Base-by-base conservation (phyloP, 30 jellyfish, hydroid and myxozoan species). In the Cassiopea andromeda region DNA sequence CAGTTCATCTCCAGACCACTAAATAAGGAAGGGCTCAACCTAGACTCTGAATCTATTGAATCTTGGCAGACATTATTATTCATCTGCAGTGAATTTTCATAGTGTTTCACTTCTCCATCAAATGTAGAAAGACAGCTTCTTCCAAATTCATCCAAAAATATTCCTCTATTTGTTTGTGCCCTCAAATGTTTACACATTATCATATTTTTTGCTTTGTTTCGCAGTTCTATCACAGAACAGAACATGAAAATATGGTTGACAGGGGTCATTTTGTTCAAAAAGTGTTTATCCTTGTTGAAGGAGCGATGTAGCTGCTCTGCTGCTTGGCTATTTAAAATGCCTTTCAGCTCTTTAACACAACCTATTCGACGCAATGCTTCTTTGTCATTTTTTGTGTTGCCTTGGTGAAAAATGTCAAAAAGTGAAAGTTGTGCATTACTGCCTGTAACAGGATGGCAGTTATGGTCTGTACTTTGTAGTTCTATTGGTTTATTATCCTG, bases 401-500 rank as follows among this genome's bases (percentile, higher is more conserved):
- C 50, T 58, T 85, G 91, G 44, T 85, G 93, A 44, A 85, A 85
- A 15, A 78, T 54, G 50, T 85, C 90, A 85, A 84, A 84, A 43
- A 84, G 78, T 17, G 50, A 43, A 46, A 84, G 78, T 18, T 64
- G 78, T n/a, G 0, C 13, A 54, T 70, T 48, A 27, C 88, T 48
- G 1, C 89, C 88, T 27, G 92, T 69, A 10, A 84, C 87, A 27
- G 92, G 92, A 60, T 84, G 92, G 54, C n/a, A 57, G 64, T 74
- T 15, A 4, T 78, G 19, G 64, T 44, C 4, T 12, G 58, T 44
- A 9, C 7, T 14, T 8, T 8, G 50, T 5, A 12, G 27, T 2
- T 60, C 19, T 7, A 14, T 3, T 1, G 77, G 78, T 49, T 12
- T 17, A 7, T 38, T 49, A 66, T 77, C 77, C 47, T 45, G 68